Percentiles rank a stretch among this genome's conserved stretches.
Conservation (phyloP, 2,888 invertebrate genomes). For the Eupithecia abbreviata region DNA sequence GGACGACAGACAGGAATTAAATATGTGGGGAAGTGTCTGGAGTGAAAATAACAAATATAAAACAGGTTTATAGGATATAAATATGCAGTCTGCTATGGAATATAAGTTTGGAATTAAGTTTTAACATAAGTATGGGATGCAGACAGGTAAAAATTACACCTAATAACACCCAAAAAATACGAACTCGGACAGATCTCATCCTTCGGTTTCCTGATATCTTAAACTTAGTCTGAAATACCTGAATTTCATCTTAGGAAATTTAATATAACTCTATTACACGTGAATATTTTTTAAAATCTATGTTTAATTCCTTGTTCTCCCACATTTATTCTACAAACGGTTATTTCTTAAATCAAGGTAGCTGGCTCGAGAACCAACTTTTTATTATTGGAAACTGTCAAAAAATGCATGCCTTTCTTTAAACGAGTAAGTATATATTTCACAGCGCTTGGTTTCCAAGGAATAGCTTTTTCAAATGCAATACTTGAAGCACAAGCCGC, state of each 20-base stretch:
- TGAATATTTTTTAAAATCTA: background rate
- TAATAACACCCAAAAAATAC: background rate
- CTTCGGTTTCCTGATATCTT: background rate
- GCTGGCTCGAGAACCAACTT: background rate
- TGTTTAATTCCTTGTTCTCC: background rate
- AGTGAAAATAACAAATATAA: background rate
- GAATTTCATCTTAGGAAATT: background rate
- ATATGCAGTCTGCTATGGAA: background rate
- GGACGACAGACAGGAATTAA: conserved; percentile 10
- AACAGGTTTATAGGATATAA: background rate
- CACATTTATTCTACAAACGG: background rate
- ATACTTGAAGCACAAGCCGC: conserved; percentile 9
- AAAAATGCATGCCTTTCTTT: conserved; percentile 10
- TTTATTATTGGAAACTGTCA: conserved; percentile 4
- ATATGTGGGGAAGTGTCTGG: conserved; percentile 7
- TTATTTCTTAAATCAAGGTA: background rate
- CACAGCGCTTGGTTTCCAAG: conserved; percentile 22
- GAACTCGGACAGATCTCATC: background rate
- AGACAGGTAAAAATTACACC: background rate
- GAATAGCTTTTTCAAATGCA: conserved; percentile 13
- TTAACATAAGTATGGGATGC: background rate
- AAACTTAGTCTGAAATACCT: background rate
- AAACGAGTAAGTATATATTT: conserved; percentile 2
- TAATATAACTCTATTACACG: background rate
- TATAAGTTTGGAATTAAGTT: no score